Evolutionary conservation across 92 coral and sea anemone genomes (phyloP).

Genomic region (Metridium senile): DNA sequence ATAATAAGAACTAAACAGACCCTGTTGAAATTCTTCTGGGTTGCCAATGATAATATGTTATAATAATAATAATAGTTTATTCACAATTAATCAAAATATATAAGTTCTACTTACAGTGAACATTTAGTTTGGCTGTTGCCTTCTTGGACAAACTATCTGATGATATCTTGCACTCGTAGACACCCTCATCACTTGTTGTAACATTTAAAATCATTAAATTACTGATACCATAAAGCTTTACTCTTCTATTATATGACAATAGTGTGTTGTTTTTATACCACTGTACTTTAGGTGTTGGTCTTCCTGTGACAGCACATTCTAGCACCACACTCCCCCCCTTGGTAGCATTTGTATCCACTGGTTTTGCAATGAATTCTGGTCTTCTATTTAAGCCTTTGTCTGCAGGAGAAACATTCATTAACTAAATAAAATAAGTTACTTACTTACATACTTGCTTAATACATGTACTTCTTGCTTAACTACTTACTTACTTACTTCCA

Average conservation of each 20-base stretch:
- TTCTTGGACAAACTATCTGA: conserved; percentile 18
- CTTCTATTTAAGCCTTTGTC: conserved; percentile 49
- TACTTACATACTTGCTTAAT: too few species aligned
- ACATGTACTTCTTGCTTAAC: too few species aligned
- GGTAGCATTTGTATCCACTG: conserved; percentile 46
- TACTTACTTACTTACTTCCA: too few species aligned
- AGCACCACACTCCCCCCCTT: conserved; percentile 54
- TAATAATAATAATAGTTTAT: too few species aligned
- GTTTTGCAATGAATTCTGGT: conserved; percentile 38
- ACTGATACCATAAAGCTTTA: conserved; percentile 61
- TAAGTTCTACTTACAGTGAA: conserved; percentile 64
- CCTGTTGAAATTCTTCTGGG: too few species aligned
- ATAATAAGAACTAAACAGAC: too few species aligned
- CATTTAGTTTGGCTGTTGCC: conserved; percentile 51
- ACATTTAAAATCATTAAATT: conserved; percentile 69
- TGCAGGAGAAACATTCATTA: conserved; percentile 15
- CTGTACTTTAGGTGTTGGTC: conserved; percentile 76
- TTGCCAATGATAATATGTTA: too few species aligned
- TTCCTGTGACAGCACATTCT: conserved; percentile 73
- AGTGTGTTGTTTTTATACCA: conserved; percentile 75
- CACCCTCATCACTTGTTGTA: conserved; percentile 74
- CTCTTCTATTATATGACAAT: conserved; percentile 42
- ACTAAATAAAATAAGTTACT: background rate
- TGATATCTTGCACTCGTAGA: conserved; percentile 68
- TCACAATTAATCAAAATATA: too few species aligned